Evolutionary conservation across 37 sponge, comb jelly and placozoan species (phyloP), one percentile per base, ranked within the genome.

Genomic region (Petrosia ficiformis): DNA sequence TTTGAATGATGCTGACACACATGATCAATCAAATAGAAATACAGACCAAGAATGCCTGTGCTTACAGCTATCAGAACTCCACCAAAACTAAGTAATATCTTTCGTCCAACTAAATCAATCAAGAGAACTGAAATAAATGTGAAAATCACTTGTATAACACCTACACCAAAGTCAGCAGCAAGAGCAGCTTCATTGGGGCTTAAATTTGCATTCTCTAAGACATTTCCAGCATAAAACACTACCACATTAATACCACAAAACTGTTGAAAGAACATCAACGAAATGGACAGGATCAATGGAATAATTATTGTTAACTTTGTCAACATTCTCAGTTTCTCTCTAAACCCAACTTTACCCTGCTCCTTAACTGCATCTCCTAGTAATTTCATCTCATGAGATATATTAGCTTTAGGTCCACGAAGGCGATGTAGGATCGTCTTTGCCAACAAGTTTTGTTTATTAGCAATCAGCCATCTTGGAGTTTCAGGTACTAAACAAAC

Each of bases 161-260:
- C 66, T 8, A 69, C 69, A 3, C 72, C 68, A 34, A 59, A 61
- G n/a, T 43, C 76, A 75, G 59, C 42, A 34, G 40, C 11, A 24
- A 78, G 69, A 5, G 63, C 4, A n/a, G 70, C 57, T 19, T 34
- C 11, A 5, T 11, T 3, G 26, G 24, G 32, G 31, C 36, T 39
- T 28, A 75, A 44, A 35, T 63, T 63, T 22, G 78, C 70, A 2
- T 67, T n/a, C 16, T 39, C 16, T 1, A 70, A 35, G 14, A 83
- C 70, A 8, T 41, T 28, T 22, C 78, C 54, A 14, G 78, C 73
- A 56, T 80, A 86, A 48, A 80, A 86, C 0, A 69, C 56, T 36
- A 89, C 72, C 0, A 80, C 80, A 73, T 86, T 86, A 25, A 89
- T 64, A n/a, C 90, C 90, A 3, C 54, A 30, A 2, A 86, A 79